These are phyloP conservation scores for Dufourea novaeangliae DNA, from an alignment of 1,140 invertebrate species.

Conservation along the genomic window DNA sequence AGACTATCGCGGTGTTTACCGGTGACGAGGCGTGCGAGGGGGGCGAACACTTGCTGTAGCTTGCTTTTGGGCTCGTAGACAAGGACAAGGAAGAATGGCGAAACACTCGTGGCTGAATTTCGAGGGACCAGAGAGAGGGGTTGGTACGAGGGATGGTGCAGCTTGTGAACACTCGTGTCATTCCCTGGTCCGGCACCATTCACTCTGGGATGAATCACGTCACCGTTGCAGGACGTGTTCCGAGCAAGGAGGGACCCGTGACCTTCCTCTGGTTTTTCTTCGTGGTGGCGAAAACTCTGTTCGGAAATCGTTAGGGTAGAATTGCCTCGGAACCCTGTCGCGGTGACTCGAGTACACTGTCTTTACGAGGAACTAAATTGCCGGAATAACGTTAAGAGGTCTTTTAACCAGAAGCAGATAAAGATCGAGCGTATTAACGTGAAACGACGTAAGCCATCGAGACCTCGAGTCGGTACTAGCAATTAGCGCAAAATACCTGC, in stretches of 20 bases:
- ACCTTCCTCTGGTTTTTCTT: constrained; percentile 20
- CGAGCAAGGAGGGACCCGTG: constrained; percentile 42
- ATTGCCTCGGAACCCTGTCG: background rate
- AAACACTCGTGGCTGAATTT: constrained; percentile 58
- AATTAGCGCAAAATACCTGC: constrained; percentile 36
- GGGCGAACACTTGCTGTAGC: constrained; percentile 57
- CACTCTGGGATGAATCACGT: constrained; percentile 62
- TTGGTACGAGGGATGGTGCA: constrained; percentile 67
- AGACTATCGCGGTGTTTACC: constrained; percentile 31
- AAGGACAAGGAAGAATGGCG: constrained; percentile 34
- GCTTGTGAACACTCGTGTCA: constrained; percentile 79
- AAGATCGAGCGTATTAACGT: constrained; percentile 25
- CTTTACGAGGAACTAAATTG: background rate
- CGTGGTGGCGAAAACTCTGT: background rate
- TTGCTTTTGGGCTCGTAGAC: constrained; percentile 31
- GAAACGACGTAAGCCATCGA: background rate
- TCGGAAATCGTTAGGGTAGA: background rate
- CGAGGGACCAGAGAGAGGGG: constrained; percentile 51
- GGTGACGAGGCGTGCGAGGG: constrained; percentile 30
- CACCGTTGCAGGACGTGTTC: constrained; percentile 7
- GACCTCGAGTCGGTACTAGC: background rate
- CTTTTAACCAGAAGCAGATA: constrained; percentile 30
- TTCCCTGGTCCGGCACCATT: constrained; percentile 73
- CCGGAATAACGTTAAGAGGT: background rate
- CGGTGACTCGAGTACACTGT: no score